A percentile compares a stretch with the other conserved stretches of the same genome.
Evolutionary conservation across 2,113 vertebrate species (phyloP).

Genomic region (Catharus minimus): DNA sequence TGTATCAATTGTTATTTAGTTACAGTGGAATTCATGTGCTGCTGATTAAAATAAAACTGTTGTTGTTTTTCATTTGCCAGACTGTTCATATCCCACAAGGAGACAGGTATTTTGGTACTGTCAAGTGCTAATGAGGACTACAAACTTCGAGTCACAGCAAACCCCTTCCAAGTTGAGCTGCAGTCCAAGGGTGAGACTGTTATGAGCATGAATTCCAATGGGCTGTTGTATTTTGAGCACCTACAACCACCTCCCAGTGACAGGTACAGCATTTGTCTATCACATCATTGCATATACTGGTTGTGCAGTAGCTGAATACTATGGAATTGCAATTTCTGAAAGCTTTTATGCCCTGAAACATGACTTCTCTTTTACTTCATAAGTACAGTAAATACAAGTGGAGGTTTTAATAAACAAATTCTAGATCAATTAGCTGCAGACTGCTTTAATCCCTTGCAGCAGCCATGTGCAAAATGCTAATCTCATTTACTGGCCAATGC

Average conservation of each 20-base stretch:
- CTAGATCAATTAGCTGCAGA: neutral
- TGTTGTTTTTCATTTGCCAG: constrained; percentile 67
- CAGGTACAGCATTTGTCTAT: constrained; percentile 31
- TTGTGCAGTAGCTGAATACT: neutral
- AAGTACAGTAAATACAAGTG: neutral
- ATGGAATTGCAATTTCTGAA: neutral
- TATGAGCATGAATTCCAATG: constrained; percentile 84
- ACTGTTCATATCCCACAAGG: constrained; percentile 71
- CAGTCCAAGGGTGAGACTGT: constrained; percentile 74
- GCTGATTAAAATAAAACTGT: neutral
- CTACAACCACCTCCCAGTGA: constrained; percentile 71
- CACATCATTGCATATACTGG: neutral
- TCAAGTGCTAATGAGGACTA: constrained; percentile 71
- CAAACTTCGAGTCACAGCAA: constrained; percentile 72
- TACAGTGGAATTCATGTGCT: neutral
- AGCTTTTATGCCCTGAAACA: neutral
- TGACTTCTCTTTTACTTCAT: neutral
- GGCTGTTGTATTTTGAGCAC: constrained; percentile 86
- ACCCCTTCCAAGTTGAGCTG: constrained; percentile 85
- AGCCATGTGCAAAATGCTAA: neutral
- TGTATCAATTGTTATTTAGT: neutral
- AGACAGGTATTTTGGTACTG: constrained; percentile 70
- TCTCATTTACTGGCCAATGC: neutral
- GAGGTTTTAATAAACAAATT: neutral
- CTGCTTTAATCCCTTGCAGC: neutral